Conservation (phyloP, 2,113 vertebrate genomes). For the Nycticebus coucang region DNA sequence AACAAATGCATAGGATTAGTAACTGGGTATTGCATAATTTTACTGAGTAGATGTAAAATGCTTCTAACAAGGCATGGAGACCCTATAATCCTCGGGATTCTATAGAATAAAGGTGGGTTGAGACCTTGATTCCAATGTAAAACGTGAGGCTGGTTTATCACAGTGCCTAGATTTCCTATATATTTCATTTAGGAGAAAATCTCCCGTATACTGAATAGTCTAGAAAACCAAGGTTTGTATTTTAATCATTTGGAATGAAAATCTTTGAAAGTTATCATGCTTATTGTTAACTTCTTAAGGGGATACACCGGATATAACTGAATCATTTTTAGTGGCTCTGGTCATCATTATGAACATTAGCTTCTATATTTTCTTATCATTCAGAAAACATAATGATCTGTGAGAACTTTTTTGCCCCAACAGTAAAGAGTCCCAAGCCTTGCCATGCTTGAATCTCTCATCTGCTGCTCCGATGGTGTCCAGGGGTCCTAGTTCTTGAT, state of each 20-base stretch:
- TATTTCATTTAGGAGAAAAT: constrained; percentile 31
- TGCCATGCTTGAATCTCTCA: not conserved
- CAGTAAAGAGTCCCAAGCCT: not conserved
- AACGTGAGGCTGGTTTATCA: not conserved
- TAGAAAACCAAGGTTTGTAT: not conserved
- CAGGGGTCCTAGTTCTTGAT: not conserved
- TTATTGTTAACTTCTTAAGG: not conserved
- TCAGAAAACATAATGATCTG: not conserved
- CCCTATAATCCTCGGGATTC: not conserved
- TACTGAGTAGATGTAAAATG: not conserved
- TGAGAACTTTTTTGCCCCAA: not conserved
- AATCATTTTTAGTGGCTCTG: not conserved
- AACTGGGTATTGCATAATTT: not conserved
- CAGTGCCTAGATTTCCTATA: not conserved
- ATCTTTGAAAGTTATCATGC: not conserved
- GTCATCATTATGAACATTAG: not conserved
- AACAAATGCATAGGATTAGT: not conserved
- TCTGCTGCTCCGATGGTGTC: not conserved
- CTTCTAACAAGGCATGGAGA: not conserved
- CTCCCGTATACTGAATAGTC: not conserved
- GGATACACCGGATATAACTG: not conserved
- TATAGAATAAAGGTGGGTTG: not conserved
- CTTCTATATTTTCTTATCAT: not conserved
- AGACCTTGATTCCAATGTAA: not conserved
- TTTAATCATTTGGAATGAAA: not conserved